Base-by-base conservation (phyloP, 2,888 invertebrate genomes). In the Cinara cedri region DNA sequence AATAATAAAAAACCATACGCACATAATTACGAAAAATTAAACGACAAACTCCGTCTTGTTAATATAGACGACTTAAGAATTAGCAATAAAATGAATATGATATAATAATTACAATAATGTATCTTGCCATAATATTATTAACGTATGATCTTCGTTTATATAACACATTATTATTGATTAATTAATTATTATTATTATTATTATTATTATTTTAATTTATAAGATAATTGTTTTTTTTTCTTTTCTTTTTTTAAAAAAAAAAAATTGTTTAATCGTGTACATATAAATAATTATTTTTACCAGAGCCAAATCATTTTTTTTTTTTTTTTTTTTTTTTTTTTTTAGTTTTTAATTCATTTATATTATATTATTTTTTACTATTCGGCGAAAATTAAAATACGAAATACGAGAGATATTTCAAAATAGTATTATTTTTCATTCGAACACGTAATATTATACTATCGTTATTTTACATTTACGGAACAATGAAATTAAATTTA, bases 121-220 rank as follows among this genome's bases (percentile, higher is more conserved):
- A 34, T 46, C 46, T 70, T 70, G 68, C 60, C 78, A 60, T 78
- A 68, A 34, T 51, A 26, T 60, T 60, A 68, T 68, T 46, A 68
- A 68, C 68, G 24, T 16, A 49, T 57, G 76, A 68, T 78, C 76
- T 68, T 78, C 34, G 68, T 76, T 66, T 57, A 68, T 60, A 34
- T 34, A 34, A 4, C 3, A 26, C 49, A 34, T 54, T 57, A 21
- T 68, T 26, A 51, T 46, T 34, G 6, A 34, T 34, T 34, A 34
- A 34, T 34, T 8, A n/a, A n/a, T n/a, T 65, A 19, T 46, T 21
- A 42, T 10, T 57, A 51, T 51, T 72, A 34, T 42, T 8, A 46
- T 72, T 72, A 72, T 68, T 19, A 57, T 72, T 44, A 60, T 66
- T 19, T 55, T 66, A 9, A 49, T 66, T 68, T 49, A 19, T 72